A percentile compares a stretch with the other conserved stretches of the same genome.
Evolutionary conservation across 2,113 vertebrate genomes (phyloP).

Genomic region (Labeo rohita): DNA sequence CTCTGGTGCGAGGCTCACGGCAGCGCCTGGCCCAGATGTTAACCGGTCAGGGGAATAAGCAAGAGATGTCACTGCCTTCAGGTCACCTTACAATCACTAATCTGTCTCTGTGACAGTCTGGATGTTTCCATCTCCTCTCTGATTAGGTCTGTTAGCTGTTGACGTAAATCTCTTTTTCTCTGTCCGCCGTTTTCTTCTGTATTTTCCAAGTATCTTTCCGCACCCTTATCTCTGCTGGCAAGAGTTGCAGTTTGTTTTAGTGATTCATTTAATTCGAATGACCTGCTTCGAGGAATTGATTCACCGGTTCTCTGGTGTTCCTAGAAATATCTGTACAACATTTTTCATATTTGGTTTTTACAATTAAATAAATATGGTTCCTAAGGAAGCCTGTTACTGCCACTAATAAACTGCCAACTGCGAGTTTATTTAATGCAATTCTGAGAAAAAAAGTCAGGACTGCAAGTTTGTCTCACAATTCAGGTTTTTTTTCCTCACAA

Average conservation of each 20-base stretch:
- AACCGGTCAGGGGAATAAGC: conserved; percentile 29
- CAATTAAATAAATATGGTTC: no score
- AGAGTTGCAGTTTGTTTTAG: not conserved
- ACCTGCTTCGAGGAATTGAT: not conserved
- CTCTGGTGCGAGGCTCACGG: conserved; percentile 21
- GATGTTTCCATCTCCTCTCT: conserved; percentile 40
- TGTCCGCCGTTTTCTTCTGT: not conserved
- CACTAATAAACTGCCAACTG: no score
- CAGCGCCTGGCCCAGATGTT: conserved; percentile 47
- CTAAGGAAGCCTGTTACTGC: no score
- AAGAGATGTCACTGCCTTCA: conserved; percentile 36
- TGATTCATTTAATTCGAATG: not conserved
- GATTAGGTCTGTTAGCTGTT: conserved; percentile 23
- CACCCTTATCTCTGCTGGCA: not conserved
- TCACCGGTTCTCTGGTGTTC: not conserved
- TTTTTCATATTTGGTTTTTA: no score
- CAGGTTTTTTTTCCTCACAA: no score
- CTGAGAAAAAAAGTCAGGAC: no score
- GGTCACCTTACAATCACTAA: conserved; percentile 41
- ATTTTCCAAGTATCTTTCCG: not conserved
- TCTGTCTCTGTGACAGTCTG: conserved; percentile 44
- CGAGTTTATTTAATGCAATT: no score
- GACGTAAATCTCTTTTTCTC: conserved; percentile 10
- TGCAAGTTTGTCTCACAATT: no score
- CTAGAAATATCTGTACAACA: not conserved